A percentile compares a stretch with the other conserved stretches of the same genome.
These are phyloP conservation scores for Drosophila oshimai DNA, from an alignment of 1,140 invertebrate species.

Conservation along the genomic window DNA sequence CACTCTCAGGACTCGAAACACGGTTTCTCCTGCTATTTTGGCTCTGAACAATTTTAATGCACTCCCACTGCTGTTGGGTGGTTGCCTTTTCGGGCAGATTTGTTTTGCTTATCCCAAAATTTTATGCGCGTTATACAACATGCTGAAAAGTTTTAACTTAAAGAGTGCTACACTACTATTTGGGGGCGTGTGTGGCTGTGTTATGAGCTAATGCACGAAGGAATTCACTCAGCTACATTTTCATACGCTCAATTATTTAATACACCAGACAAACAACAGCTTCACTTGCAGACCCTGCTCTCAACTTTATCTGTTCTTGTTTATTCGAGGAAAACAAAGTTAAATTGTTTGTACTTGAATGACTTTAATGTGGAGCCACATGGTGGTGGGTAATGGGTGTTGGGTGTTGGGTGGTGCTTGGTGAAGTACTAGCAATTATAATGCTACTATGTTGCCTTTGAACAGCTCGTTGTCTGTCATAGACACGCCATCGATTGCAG, in stretches of 20 bases:
- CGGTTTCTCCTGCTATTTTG: constrained; percentile 23
- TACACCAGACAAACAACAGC: constrained; percentile 39
- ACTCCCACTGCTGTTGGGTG: constrained; percentile 18
- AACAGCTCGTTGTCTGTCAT: constrained; percentile 65
- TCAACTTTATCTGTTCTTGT: constrained; percentile 12
- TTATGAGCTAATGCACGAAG: constrained; percentile 47
- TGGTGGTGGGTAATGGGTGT: not conserved
- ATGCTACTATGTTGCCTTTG: constrained; percentile 61
- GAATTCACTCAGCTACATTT: constrained; percentile 66
- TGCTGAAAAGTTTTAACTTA: constrained; percentile 63
- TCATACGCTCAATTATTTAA: constrained; percentile 76
- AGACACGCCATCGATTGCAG: constrained; percentile 70
- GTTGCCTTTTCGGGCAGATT: constrained; percentile 49
- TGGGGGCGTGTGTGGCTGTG: not conserved
- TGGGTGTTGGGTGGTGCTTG: not conserved
- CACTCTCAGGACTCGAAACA: constrained; percentile 22
- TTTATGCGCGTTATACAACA: constrained; percentile 70
- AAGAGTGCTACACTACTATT: constrained; percentile 30
- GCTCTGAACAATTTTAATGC: constrained; percentile 46
- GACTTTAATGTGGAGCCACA: constrained; percentile 46
- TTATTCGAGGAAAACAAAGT: constrained; percentile 15
- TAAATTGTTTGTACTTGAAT: constrained; percentile 24
- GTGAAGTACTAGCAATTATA: constrained; percentile 55
- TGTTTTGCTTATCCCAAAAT: constrained; percentile 72
- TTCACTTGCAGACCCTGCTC: constrained; percentile 16